Conservation (phyloP, 2,113 vertebrate species). For the Benitochromis conjunctus region DNA sequence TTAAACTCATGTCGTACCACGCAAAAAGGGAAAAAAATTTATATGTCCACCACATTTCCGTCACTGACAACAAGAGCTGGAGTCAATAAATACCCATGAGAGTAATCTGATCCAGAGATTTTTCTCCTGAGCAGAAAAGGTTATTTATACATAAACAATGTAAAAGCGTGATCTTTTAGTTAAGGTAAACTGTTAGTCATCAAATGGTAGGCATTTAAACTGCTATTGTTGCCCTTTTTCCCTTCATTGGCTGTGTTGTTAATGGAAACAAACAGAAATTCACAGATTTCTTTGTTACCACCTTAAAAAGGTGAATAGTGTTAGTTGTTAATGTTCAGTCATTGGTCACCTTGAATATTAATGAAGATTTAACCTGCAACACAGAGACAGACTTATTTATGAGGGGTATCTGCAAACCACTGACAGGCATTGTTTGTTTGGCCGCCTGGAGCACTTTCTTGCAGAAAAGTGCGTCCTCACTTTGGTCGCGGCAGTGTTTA, state of each 20-base stretch:
- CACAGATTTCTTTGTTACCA: not conserved
- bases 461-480: not conserved
- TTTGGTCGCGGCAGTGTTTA: not conserved
- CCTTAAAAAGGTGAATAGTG: not conserved
- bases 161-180: not conserved
- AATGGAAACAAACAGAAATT: not conserved
- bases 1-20: too few relatives aligned
- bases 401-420: not conserved
- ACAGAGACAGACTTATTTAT: not conserved
- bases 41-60: not conserved
- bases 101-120: not conserved
- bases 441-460: not conserved
- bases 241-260: not conserved
- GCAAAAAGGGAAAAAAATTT: accelerated
- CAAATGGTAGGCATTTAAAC: not conserved
- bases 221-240: not conserved
- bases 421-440: not conserved
- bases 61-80: accelerated
- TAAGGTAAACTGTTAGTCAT: not conserved
- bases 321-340: not conserved
- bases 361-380: not conserved
- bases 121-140: not conserved
- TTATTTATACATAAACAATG: not conserved
- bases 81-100: not conserved
- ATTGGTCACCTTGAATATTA: not conserved